These are phyloP conservation scores for Trachelus iudaicus DNA, from an alignment of 2,888 invertebrate genomes.

Conservation along the genomic window DNA sequence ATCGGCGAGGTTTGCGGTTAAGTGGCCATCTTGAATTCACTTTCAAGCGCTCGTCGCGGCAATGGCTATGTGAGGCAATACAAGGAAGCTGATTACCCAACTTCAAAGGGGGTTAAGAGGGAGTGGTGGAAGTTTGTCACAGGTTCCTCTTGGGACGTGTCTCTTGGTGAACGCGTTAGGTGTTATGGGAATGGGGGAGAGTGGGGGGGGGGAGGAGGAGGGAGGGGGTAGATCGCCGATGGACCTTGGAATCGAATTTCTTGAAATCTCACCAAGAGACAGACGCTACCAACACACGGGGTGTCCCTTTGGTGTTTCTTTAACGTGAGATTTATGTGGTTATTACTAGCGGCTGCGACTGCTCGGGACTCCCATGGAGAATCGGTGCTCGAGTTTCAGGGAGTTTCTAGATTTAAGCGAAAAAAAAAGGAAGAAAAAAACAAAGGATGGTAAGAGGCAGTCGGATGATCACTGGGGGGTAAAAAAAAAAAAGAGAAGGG, in stretches of 20 bases:
- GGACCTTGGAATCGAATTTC: not conserved
- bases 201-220: too few relatives aligned
- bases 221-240: not conserved
- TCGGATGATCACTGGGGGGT: not conserved
- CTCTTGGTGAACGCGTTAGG: not conserved
- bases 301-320: not conserved
- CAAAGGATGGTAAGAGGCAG: not conserved
- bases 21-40: constrained; percentile 56
- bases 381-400: not conserved
- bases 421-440: not conserved
- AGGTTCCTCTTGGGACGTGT: not conserved
- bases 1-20: constrained; percentile 3
- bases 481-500: not conserved
- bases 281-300: not conserved
- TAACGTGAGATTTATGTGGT: not conserved
- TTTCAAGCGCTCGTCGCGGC: constrained; percentile 44
- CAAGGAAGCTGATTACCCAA: constrained; percentile 61
- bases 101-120: not conserved
- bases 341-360: not conserved
- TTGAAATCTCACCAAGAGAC: not conserved
- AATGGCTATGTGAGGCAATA: constrained; percentile 45
- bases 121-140: not conserved
- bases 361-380: not conserved
- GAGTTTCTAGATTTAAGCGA: not conserved
- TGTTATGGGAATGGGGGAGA: not conserved